Evolutionary conservation across 2,888 invertebrate genomes (phyloP), one percentile per base, ranked within the genome.

Genomic region (Microchrysa polita): DNA sequence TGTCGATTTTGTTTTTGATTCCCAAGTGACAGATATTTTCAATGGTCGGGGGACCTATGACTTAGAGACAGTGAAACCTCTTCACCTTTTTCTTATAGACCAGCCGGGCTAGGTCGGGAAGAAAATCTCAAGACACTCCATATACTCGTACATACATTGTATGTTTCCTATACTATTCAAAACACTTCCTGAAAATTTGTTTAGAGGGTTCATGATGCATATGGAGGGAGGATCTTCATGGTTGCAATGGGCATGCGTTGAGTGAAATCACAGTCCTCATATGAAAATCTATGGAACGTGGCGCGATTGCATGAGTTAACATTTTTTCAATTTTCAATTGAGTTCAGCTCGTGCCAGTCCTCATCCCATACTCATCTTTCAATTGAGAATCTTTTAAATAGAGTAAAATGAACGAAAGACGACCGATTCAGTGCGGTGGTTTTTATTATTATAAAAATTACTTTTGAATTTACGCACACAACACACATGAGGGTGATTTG

Each of bases 11-110:
- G 69, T 57, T 69, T 57, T 55, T 65, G 65, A 69, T 69, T 69
- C 69, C 69, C 69, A 55, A 69, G 69, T 55, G 69, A 69, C 69
- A 34, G n/a, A n/a, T 34, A 69, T 22, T 69, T 69, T 42, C 40
- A 57, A 40, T 42, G 27, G 16, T 48, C 20, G 12, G 20, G 27
- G 42, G 53, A 52, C 53, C 67, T 67, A 22, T 23, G 48, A 22
- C 52, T 16, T 34, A 34, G n/a, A 34, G 27, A 34, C 27, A 34
- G 4, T 34, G 27, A 53, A 40, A 34, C 69, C 69, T 69, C 55
- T 57, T 69, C 69, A 69, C 69, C 69, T 69, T 69, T 69, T 34
- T 69, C 40, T 14, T 40, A 18, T 18, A 12, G 14, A 5, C 23
- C 34, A 14, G 42, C 61, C n/a, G 14, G 53, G 16, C 22, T 20